Percentiles rank a stretch among this genome's conserved stretches.
Conservation (phyloP, 1,140 invertebrate species). For the Homarus americanus region DNA sequence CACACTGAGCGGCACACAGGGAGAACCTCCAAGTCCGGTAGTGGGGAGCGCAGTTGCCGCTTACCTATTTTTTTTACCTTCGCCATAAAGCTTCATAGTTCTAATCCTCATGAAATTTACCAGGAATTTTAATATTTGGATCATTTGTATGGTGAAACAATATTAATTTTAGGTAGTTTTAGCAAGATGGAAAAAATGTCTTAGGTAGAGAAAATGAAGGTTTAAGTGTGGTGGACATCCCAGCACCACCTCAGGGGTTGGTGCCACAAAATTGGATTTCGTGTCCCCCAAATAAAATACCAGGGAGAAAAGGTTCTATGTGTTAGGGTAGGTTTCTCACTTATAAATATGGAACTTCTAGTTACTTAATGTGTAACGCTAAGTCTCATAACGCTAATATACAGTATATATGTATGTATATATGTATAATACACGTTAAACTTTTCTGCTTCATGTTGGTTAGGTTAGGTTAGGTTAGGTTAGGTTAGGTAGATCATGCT, state of each 20-base stretch:
- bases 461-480: too few relatives aligned
- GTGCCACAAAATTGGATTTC: constrained; percentile 58
- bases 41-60: constrained; percentile 45
- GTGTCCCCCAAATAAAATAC: constrained; percentile 50
- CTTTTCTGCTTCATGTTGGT: too few relatives aligned
- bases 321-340: not conserved
- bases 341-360: not conserved
- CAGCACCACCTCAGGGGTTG: constrained; percentile 17
- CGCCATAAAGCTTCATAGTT: not conserved
- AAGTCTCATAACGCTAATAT: not conserved
- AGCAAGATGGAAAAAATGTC: not conserved
- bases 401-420: too few relatives aligned
- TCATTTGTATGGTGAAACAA: too few relatives aligned
- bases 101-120: too few relatives aligned
- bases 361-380: not conserved
- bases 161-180: not conserved
- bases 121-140: too few relatives aligned
- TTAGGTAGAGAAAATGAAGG: not conserved
- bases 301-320: constrained; percentile 31
- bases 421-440: too few relatives aligned
- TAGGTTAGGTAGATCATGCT: too few relatives aligned
- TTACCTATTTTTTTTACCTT: not conserved
- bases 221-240: not conserved
- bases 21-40: constrained; percentile 3
- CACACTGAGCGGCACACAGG: constrained; percentile 48